Evolutionary conservation across 2,888 invertebrate species (phyloP).

Genomic region (Ptychoptera albimana): DNA sequence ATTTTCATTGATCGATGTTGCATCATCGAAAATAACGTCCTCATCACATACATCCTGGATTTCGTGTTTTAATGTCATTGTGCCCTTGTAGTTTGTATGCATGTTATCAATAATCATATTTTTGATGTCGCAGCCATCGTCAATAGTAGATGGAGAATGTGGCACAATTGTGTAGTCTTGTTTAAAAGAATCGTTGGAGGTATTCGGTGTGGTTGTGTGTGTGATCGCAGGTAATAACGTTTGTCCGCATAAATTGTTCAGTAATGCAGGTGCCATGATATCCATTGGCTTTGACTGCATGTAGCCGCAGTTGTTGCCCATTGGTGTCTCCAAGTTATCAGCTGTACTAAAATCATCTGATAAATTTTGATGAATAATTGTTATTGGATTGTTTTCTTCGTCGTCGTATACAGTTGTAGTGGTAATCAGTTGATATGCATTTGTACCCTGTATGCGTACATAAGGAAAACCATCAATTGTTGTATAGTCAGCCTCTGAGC

Average conservation of each 20-base stretch:
- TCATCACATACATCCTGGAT: no score
- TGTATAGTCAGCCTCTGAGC: not conserved
- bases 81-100: constrained; percentile 4
- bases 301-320: constrained; percentile 31
- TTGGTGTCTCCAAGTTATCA: constrained; percentile 18
- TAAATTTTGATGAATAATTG: not conserved
- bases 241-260: no score
- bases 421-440: constrained; percentile 45
- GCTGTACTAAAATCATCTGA: not conserved
- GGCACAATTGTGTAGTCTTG: constrained; percentile 7
- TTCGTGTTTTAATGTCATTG: not conserved
- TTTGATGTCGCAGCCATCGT: constrained; percentile 4
- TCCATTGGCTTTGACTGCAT: constrained; percentile 33
- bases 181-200: constrained; percentile 12
- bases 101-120: not conserved
- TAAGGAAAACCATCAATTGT: constrained; percentile 35
- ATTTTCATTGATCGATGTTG: no score
- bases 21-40: no score
- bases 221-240: constrained; percentile 7
- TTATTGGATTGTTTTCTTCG: constrained; percentile 42
- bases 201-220: constrained; percentile 9
- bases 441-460: constrained; percentile 40
- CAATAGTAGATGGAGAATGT: constrained; percentile 7
- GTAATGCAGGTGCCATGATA: constrained; percentile 8
- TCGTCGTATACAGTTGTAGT: constrained; percentile 41